phyloP scores from a whole-genome alignment of 2,888 invertebrate genomes.

The Cryptocheilus praepositus region DNA sequence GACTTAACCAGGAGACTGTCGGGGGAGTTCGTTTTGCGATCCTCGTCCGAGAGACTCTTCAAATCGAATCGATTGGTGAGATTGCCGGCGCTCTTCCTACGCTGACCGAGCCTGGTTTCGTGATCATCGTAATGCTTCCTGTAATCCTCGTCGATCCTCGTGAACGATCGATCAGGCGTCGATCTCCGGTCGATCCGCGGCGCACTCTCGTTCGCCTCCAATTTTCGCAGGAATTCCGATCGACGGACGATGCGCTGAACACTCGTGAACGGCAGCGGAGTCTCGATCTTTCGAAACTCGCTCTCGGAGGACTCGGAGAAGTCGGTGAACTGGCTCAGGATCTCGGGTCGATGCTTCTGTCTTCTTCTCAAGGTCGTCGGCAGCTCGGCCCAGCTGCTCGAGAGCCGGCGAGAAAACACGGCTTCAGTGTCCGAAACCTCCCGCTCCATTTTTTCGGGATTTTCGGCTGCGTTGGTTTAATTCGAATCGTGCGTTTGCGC shows the following conservation, averaged over 20 bases:
- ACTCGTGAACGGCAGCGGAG: conserved; percentile 46
- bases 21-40: conserved; percentile 72
- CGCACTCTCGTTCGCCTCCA: conserved; percentile 7
- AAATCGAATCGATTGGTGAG: conserved; percentile 42
- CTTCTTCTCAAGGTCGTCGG: conserved; percentile 72
- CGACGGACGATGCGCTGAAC: conserved; percentile 63
- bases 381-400: conserved; percentile 72
- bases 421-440: conserved; percentile 71
- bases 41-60: conserved; percentile 69
- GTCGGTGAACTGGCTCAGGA: conserved; percentile 71
- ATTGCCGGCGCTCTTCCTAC: conserved; percentile 44
- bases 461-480: no score
- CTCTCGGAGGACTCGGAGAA: conserved; percentile 67
- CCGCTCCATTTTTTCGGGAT: conserved; percentile 50
- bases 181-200: conserved; percentile 47
- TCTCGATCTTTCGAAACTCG: conserved; percentile 62
- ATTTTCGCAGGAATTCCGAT: conserved; percentile 66
- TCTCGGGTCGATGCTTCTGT: conserved; percentile 70
- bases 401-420: conserved; percentile 66
- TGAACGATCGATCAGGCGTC: conserved; percentile 41
- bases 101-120: conserved; percentile 46
- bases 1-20: conserved; percentile 73
- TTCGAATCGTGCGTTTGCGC: no score
- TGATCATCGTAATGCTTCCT: conserved; percentile 65
- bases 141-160: conserved; percentile 62